Base-by-base conservation (phyloP, 2,797 vertebrate species). In the Epinephelus malabaricus region DNA sequence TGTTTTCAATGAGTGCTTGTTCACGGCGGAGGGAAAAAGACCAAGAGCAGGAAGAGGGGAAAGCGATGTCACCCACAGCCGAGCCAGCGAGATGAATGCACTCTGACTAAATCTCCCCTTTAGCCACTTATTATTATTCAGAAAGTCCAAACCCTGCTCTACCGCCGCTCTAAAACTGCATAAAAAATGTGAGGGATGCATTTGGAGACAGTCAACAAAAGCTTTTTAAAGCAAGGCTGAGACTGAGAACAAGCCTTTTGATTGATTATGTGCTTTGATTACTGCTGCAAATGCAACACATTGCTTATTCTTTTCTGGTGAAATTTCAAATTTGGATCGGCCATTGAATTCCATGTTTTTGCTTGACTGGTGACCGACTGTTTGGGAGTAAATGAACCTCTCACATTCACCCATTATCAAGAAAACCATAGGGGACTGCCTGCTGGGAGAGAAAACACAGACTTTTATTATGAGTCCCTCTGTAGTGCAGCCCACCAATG, bases 71-170 rank as follows among this genome's bases (percentile, higher is more conserved):
- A 89, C 85, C 83, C 76, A 87, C 79, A 88, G 84, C 84, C 75
- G 34, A 89, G 84, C 80, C 73, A 77, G 73, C 30, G 47, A 90
- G 83, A 92, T 89, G 88, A 92, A 94, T 93, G 82, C 87, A 82
- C 81, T 93, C 86, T 92, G 90, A 93, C 92, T 90, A 89, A 90
- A 92, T 86, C 88, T 90, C 76, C 90, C 90, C 91, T 86, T 88
- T 85, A 92, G 92, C 89, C 84, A 90, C 87, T 93, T 79, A 91
- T 93, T 94, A 88, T 85, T 92, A 94, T 92, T 92, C 94, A 90
- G 56, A 87, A 87, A 86, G 74, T 88, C 89, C 83, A 68, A 89
- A 89, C 73, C 80, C 63, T 59, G 70, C 84, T 87, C 85, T 40
- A 62, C 72, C 19, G 43, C 83, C 59, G 85, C 86, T 88, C 78